These are phyloP conservation scores for Manis pentadactyla DNA, from an alignment of 2,797 vertebrate genomes.

Conservation along the genomic window DNA sequence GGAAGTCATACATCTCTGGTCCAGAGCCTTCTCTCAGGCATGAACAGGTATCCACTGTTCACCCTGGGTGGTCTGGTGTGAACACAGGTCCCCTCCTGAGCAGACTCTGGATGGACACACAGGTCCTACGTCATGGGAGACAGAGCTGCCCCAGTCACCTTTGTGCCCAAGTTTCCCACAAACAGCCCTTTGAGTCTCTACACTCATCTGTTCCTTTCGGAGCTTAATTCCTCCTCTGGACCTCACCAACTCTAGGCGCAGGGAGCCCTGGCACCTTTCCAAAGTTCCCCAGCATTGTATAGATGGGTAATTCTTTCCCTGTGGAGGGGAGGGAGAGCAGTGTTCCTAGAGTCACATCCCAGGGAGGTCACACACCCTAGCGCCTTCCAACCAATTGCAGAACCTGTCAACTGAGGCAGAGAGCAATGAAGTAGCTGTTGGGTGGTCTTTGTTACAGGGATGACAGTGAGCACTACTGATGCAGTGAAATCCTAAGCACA, in stretches of 20 bases:
- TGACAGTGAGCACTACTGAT: background rate
- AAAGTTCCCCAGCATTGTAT: background rate
- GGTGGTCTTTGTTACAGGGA: background rate
- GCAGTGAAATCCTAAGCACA: background rate
- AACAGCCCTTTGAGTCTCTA: background rate
- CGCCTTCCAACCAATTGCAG: background rate
- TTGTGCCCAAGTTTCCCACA: background rate
- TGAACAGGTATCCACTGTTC: background rate
- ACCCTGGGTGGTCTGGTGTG: background rate
- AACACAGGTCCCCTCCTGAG: background rate
- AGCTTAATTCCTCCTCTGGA: background rate
- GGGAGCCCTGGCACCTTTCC: background rate
- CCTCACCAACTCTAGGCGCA: background rate
- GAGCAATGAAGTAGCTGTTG: background rate
- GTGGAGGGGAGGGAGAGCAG: background rate
- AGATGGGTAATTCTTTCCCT: background rate
- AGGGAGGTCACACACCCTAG: background rate
- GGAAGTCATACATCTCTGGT: background rate
- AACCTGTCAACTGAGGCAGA: background rate
- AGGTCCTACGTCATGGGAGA: background rate
- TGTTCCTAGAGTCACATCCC: background rate
- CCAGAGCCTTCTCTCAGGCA: background rate
- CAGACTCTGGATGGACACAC: background rate
- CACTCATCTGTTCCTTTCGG: background rate
- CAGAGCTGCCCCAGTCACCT: background rate